Evolutionary conservation across 2,888 invertebrate species (phyloP).

Genomic region (Megamerina dolium): DNA sequence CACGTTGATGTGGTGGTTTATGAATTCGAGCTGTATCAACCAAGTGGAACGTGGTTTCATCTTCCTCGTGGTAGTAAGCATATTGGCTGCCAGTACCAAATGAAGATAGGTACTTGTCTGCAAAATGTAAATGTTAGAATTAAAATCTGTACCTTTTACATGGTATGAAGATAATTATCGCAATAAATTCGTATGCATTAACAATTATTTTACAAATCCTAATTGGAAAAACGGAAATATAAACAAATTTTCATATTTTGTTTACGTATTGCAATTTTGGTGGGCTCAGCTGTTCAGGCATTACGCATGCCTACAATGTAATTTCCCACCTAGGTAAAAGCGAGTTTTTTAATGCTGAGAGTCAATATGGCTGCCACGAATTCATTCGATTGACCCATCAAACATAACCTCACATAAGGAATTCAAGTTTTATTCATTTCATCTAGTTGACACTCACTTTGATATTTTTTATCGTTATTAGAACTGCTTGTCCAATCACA

Average conservation of each 20-base stretch:
- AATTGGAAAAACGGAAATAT: background rate
- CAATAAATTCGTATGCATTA: too few species aligned
- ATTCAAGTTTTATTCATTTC: slow-evolving; percentile 1
- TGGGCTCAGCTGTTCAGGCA: background rate
- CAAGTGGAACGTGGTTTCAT: slow-evolving; percentile 96
- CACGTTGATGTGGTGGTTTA: slow-evolving; percentile 88
- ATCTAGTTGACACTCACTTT: slow-evolving; percentile 47
- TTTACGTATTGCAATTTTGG: background rate
- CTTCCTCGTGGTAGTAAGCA: slow-evolving; percentile 98
- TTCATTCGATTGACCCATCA: slow-evolving; percentile 12
- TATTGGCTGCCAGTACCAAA: slow-evolving; percentile 95
- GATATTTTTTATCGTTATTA: slow-evolving; percentile 88
- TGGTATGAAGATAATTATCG: background rate
- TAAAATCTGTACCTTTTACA: background rate
- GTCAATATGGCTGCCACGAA: slow-evolving; percentile 34
- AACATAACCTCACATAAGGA: slow-evolving; percentile 33
- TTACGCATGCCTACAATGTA: background rate
- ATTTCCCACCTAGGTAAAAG: background rate
- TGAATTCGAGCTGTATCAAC: slow-evolving; percentile 90
- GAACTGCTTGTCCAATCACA: slow-evolving; percentile 97
- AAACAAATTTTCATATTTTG: slow-evolving; percentile 4
- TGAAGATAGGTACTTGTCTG: slow-evolving; percentile 78
- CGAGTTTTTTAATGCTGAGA: background rate
- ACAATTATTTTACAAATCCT: too few species aligned
- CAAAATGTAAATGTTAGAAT: background rate